Evolutionary conservation across 2,113 vertebrate genomes (phyloP), one percentile per base, ranked within the genome.

Genomic region (Megaleporinus macrocephalus): DNA sequence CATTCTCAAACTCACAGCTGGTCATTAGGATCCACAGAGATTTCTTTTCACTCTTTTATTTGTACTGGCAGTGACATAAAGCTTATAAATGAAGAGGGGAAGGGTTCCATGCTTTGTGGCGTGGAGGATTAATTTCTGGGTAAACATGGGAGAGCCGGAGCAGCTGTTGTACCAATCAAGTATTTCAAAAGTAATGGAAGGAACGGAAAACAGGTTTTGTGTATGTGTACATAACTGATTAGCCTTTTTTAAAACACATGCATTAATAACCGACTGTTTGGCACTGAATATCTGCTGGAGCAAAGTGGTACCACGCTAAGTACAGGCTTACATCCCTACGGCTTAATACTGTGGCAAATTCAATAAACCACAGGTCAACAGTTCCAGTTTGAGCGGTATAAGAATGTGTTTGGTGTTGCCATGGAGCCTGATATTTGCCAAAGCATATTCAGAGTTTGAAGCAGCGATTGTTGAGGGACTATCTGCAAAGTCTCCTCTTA

Each of bases 41-140:
- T 81, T 75, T 68, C 0, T 61, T 41, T 70, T 75, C 51, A 70
- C 77, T 55, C 41, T 20, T 72, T 3, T 75, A 44, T 83, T 66
- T 61, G 49, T 24, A 30, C 51, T 83, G 47, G 22, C 53, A 53
- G 3, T 15, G 36, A 13, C 10, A 27, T 41, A 78, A 7, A 29
- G 0, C 10, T 62, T 63, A 62, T 26, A 73, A 55, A 59, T 33
- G 69, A 22, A 72, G 69, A 65, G 68, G 41, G 30, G 55, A 36
- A 68, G 11, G 16, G 9, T 44, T 70, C 22, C 14, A 44, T 15
- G 33, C 47, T 72, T 15, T 53, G 68, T 44, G 16, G 27, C 22
- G 26, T 69, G 22, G 4, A 71, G 18, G 16, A 66, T 73, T 55
- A 51, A 51, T 51, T 83, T 49, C 74, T 72, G n/a, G 20, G 68